Evolutionary conservation across 1,140 invertebrate genomes (phyloP), one percentile per base, ranked within the genome.

Genomic region (Hypothenemus hampei): DNA sequence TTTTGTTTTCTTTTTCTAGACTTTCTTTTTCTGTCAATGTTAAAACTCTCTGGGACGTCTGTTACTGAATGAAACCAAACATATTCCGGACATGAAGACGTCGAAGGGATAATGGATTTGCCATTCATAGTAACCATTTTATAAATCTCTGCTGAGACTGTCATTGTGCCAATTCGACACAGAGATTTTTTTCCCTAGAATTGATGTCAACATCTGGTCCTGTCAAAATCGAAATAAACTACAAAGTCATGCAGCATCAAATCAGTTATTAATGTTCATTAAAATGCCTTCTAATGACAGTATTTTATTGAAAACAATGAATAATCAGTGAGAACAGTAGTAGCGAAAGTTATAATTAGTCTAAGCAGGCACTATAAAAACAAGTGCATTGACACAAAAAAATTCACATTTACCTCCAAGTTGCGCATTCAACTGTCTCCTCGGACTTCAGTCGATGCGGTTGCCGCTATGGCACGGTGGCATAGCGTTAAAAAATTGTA

Each of bases 341-440:
- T 40, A 39, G 35, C 43, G 52, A 55, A 55, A 55, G 52, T 45
- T n/a, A 20, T 53, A 47, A 55, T 39, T 55, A 47, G 22, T 47
- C 22, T 24, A 10, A 19, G 36, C 26, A 41, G 16, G 8, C 8
- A 3, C 3, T 13, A 24, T 53, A 54, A 56, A 56, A 63, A 59
- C 53, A 52, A n/a, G 57, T 61, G 58, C 64, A 64, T 59, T 60
- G 62, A 64, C 57, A 60, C 61, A 63, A 65, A 66, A n/a, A 65
- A 66, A 66, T 60, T 62, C 61, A 63, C 61, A 60, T 66, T n/a
- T 68, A 68, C 66, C 66, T 68, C 54, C 45, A 60, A 57, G 57
- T 65, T 66, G 62, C 61, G 65, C 65, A 63, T 64, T 61, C 59
- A 60, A 64, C 61, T 63, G 62, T 67, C 65, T n/a, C n/a, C n/a